Evolutionary conservation across 2,888 invertebrate genomes (phyloP).

Genomic region (Amphipyra berbera): DNA sequence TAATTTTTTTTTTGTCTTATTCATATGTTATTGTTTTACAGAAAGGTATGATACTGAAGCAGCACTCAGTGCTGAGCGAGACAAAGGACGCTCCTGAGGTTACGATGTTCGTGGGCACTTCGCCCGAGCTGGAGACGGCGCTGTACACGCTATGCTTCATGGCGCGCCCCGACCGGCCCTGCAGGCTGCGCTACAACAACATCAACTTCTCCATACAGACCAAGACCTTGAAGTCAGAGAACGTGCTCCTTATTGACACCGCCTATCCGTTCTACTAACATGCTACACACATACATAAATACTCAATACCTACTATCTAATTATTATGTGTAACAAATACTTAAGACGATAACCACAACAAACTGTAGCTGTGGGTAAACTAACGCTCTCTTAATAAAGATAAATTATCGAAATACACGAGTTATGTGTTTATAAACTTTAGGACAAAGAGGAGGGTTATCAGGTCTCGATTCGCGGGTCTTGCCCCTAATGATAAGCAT

Average conservation of each 20-base stretch:
- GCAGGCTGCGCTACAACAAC: constrained; percentile 90
- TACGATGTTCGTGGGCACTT: constrained; percentile 95
- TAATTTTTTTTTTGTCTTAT: no score
- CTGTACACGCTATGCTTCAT: constrained; percentile 97
- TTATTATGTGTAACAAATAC: background rate
- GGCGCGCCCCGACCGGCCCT: constrained; percentile 93
- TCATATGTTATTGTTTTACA: constrained; percentile 76
- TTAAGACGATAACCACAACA: background rate
- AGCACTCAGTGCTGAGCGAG: constrained; percentile 92
- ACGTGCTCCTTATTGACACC: constrained; percentile 80
- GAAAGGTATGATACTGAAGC: constrained; percentile 94
- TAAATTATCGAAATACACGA: constrained; percentile 19
- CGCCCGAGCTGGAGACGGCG: constrained; percentile 97
- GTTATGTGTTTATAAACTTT: constrained; percentile 17
- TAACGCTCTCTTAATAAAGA: constrained; percentile 9
- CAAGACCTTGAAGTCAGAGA: constrained; percentile 80
- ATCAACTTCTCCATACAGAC: constrained; percentile 83
- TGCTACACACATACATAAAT: background rate
- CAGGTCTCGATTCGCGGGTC: constrained; percentile 55
- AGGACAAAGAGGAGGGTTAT: constrained; percentile 49
- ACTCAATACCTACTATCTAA: background rate
- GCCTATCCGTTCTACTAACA: constrained; percentile 77
- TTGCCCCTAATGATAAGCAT: constrained; percentile 56
- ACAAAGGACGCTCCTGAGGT: constrained; percentile 94
- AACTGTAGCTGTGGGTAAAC: background rate